Percentiles rank a stretch among this genome's conserved stretches.
phyloP scores from a whole-genome alignment of 2,888 invertebrate genomes.

The Orthosia gothica region DNA sequence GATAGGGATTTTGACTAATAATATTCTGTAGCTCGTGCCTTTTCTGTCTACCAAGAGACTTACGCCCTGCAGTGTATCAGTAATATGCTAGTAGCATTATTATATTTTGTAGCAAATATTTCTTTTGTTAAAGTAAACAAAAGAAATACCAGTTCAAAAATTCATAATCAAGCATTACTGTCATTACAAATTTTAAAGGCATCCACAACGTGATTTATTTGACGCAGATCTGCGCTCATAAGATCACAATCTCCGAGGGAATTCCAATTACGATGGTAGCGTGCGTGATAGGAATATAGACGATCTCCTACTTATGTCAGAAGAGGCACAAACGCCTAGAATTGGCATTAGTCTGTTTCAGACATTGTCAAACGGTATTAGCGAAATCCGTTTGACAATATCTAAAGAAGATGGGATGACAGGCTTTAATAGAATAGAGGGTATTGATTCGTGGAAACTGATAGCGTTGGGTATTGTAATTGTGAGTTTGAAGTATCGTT shows the following conservation, averaged over 20 bases:
- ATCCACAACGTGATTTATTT: constrained; percentile 80
- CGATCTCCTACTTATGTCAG: constrained; percentile 48
- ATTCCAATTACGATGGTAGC: constrained; percentile 85
- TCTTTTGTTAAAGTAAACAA: neutral
- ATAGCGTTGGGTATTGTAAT: constrained; percentile 10
- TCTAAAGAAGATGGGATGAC: constrained; percentile 27
- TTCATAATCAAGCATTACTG: constrained; percentile 51
- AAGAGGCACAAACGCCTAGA: constrained; percentile 47
- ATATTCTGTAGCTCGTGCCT: too few relatives aligned
- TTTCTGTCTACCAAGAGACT: too few relatives aligned
- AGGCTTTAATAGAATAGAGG: neutral
- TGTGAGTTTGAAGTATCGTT: neutral
- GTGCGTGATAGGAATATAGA: constrained; percentile 80
- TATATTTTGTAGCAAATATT: neutral
- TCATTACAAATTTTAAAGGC: constrained; percentile 74
- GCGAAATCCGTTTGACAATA: constrained; percentile 35
- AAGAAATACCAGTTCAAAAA: neutral
- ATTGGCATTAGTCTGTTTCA: constrained; percentile 44
- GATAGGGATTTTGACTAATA: neutral
- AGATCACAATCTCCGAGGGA: constrained; percentile 84
- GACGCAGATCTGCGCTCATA: constrained; percentile 80
- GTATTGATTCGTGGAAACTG: constrained; percentile 3
- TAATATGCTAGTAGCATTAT: too few relatives aligned
- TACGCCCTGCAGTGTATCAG: too few relatives aligned
- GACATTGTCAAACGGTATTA: constrained; percentile 8